Base-by-base conservation (phyloP, 1,140 invertebrate species). In the Drosophila micromelanica region DNA sequence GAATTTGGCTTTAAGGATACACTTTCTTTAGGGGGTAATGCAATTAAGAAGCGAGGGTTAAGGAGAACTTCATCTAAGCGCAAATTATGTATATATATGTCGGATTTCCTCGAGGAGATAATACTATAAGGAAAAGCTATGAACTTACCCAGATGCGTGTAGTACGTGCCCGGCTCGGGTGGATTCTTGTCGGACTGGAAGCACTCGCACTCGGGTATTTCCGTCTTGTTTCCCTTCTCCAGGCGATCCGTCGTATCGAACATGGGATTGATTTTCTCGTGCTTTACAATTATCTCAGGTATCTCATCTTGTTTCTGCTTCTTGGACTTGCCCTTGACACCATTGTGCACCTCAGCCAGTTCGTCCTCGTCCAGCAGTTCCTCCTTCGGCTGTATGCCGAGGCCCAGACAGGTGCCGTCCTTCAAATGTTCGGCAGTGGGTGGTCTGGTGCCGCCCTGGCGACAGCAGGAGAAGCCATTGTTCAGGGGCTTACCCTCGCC, bases 161-260 rank as follows among this genome's bases (percentile, higher is more conserved):
- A 97, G 92, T 96, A 97, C 62, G 96, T 96, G 56, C 96, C 96
- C 40, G 96, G 96, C 92, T 97, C 96, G 32, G 96, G 96, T 43
- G 96, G 96, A 92, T 95, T 95, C 93, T 96, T 96, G 84, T 97
- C 96, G 15, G 95, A 94, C 65, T 95, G 93, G 92, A 97, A 97
- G 93, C 96, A 98, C 89, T 96, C 95, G 91, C 96, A 98, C 78
- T 95, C 95, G 5, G 96, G 96, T 55, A 97, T 96, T 93, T 97
- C 96, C 15, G 95, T 95, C 92, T 95, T 94, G 27, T 95, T 78
- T 73, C 90, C 91, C 70, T 92, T 92, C 35, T 92, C 91, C 56
- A 91, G 48, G 3, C 91, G 80, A 62, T 92, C 91, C 49, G 90
- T 79, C 13, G 91, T 91, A 40, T 92, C 91, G 15, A 91, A 91